These are phyloP conservation scores for Columbina picui DNA, from an alignment of 2,113 vertebrate species.

Conservation along the genomic window DNA sequence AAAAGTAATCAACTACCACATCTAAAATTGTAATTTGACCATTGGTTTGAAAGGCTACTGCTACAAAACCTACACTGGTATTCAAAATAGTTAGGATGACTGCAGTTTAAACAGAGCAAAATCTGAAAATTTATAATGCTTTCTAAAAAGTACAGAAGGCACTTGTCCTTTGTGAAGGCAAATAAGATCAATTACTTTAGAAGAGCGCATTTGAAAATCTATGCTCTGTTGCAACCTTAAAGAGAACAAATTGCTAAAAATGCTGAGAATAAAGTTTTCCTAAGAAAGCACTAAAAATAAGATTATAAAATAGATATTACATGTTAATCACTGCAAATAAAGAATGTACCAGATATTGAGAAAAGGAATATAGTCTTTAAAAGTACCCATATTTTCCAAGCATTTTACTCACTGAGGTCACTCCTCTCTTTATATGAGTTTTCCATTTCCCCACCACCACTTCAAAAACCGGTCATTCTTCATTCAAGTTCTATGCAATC, in stretches of 20 bases:
- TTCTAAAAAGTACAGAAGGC: not conserved
- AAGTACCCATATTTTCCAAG: not conserved
- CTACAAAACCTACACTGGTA: not conserved
- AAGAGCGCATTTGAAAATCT: not conserved
- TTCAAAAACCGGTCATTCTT: not conserved
- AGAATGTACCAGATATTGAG: not conserved
- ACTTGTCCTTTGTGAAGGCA: not conserved
- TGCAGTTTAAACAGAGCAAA: not conserved
- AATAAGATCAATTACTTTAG: not conserved
- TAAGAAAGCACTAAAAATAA: not conserved
- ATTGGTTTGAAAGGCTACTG: not conserved
- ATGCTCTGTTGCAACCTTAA: not conserved
- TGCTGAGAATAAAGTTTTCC: not conserved
- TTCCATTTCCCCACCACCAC: not conserved
- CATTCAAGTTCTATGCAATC: conserved; percentile 10
- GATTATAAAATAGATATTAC: not conserved
- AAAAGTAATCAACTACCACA: not conserved
- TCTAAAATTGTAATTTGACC: not conserved
- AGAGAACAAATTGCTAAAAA: not conserved
- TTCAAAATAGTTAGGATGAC: not conserved
- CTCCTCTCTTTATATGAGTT: not conserved
- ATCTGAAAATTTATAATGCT: not conserved
- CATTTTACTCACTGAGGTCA: not conserved
- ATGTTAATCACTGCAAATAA: not conserved
- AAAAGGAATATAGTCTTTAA: not conserved